Conservation (phyloP, 1,140 invertebrate genomes). For the Monomorium pharaonis region DNA sequence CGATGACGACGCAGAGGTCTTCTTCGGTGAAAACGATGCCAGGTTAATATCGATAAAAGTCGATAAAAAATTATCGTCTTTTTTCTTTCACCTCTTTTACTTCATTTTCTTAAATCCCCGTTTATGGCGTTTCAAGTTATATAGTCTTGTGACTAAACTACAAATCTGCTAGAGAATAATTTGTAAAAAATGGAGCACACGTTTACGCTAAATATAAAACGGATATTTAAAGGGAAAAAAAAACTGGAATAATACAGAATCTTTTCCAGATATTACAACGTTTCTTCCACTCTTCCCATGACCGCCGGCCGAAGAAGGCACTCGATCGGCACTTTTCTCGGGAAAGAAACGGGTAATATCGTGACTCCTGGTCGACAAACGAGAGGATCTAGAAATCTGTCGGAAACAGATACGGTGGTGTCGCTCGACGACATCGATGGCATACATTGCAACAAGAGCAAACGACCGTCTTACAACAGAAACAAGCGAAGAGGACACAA, state of each 20-base stretch:
- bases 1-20: conserved; percentile 79
- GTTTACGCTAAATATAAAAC: neutral
- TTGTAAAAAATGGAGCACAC: neutral
- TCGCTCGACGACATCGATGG: conserved; percentile 71
- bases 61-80: neutral
- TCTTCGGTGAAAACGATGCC: conserved; percentile 81
- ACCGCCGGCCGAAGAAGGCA: conserved; percentile 83
- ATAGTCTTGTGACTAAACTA: neutral
- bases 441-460: conserved; percentile 55
- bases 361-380: conserved; percentile 36
- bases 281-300: conserved; percentile 80
- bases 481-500: conserved; percentile 71
- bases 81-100: no score
- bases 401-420: conserved; percentile 71
- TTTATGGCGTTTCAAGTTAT: neutral
- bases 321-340: conserved; percentile 85
- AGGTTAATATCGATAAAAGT: no score
- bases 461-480: conserved; percentile 50
- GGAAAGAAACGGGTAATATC: conserved; percentile 72
- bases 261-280: conserved; percentile 84
- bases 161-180: neutral
- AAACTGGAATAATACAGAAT: neutral
- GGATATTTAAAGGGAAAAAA: neutral
- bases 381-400: conserved; percentile 55
- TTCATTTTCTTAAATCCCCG: neutral